Evolutionary conservation across 2,113 vertebrate genomes (phyloP), one percentile per base, ranked within the genome.

Genomic region (Callionymus lyra): DNA sequence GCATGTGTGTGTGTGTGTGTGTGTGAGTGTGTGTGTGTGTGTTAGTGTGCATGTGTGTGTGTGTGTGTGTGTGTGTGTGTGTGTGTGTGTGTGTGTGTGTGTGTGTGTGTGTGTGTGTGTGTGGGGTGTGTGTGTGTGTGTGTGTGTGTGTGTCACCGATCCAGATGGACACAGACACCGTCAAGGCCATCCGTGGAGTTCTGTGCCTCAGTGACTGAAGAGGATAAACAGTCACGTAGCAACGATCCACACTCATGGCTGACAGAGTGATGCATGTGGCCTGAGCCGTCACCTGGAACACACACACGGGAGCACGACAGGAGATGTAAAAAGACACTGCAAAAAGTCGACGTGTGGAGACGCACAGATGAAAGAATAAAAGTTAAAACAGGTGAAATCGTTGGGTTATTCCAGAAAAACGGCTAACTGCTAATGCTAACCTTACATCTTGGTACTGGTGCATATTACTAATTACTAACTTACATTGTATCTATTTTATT

Each of bases 221-320:
- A 14, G 77, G 81, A 9, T 83, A 84, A 11, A 81, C 72, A 0
- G 76, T 85, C 39, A 82, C 53, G 0, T 84, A 85, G 66, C 75
- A 84, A 33, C 81, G 79, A 47, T 85, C 70, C 32, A 81, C 78
- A 32, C 80, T 72, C 82, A 84, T 85, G 1, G 82, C 80, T 9
- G 80, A 82, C 38, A 85, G 47, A 18, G 81, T 84, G 46, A 84
- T 76, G 33, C 82, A 85, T 2, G 79, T 54, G 0, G 79, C 84
- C 67, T 86, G 84, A 10, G 76, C 82, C 4, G 81, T 81, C 39
- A 84, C 84, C 82, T 83, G 35, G 27, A 62, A 64, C 39, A 35
- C 34, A 35, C n/a, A 14, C 10, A 35, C n/a, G 34, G 6, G 12
- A 14, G 11, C 13, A 12, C n/a, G 34, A n/a, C n/a, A n/a, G n/a